A percentile compares a stretch with the other conserved stretches of the same genome.
phyloP scores from a whole-genome alignment of 2,113 vertebrate genomes.

The Aphelocoma coerulescens region DNA sequence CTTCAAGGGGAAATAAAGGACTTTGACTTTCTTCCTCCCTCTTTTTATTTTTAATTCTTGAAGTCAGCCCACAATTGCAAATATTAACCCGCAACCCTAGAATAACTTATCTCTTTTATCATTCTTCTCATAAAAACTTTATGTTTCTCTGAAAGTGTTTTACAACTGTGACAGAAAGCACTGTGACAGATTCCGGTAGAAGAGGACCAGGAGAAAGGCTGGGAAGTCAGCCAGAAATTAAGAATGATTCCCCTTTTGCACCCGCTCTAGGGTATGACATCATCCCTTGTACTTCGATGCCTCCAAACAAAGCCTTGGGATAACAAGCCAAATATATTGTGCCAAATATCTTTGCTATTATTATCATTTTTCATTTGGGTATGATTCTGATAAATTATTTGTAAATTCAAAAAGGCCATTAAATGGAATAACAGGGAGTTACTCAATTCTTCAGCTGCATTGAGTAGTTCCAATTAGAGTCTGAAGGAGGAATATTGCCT shows the following conservation, averaged over 20 bases:
- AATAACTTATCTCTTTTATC: slow-evolving; percentile 70
- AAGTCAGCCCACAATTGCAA: slow-evolving; percentile 53
- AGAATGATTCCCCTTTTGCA: slow-evolving; percentile 61
- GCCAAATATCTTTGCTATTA: slow-evolving; percentile 64
- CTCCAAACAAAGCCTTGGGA: slow-evolving; percentile 33
- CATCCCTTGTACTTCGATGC: slow-evolving; percentile 60
- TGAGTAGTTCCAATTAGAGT: slow-evolving; percentile 70
- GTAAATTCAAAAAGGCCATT: slow-evolving; percentile 61
- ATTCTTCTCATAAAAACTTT: slow-evolving; percentile 80
- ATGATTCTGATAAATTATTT: slow-evolving; percentile 68
- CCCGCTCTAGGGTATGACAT: slow-evolving; percentile 69
- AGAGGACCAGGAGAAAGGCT: slow-evolving; percentile 63
- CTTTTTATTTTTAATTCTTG: slow-evolving; percentile 53
- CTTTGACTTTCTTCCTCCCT: slow-evolving; percentile 12
- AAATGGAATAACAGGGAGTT: slow-evolving; percentile 61
- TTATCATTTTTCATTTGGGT: slow-evolving; percentile 58
- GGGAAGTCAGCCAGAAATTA: slow-evolving; percentile 75
- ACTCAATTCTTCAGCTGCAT: slow-evolving; percentile 53
- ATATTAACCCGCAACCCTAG: slow-evolving; percentile 67
- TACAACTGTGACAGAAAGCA: slow-evolving; percentile 75
- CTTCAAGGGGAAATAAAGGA: slow-evolving; percentile 23
- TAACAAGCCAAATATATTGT: slow-evolving; percentile 54
- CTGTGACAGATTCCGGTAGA: slow-evolving; percentile 74
- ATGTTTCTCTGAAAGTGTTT: slow-evolving; percentile 79
- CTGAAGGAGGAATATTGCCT: slow-evolving; percentile 60